A percentile compares a stretch with the other conserved stretches of the same genome.
These are phyloP conservation scores for Ectemnius lituratus DNA, from an alignment of 2,888 invertebrate species.

Conservation along the genomic window DNA sequence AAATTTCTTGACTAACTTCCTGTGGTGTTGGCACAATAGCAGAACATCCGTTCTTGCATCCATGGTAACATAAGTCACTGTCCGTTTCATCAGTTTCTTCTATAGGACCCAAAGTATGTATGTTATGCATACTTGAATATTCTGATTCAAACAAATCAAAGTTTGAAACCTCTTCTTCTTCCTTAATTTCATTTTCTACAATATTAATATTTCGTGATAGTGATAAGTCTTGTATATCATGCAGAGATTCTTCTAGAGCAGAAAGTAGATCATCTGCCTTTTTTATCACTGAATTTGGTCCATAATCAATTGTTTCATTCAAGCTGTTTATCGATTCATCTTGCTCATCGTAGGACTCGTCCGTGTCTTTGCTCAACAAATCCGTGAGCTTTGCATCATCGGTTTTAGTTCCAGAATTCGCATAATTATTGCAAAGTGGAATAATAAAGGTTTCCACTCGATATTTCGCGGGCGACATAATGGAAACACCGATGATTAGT, in stretches of 20 bases:
- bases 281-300: not conserved
- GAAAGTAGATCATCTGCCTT: not conserved
- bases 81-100: constrained; percentile 66
- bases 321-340: not conserved
- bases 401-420: constrained; percentile 47
- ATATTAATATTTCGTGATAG: not conserved
- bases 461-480: constrained; percentile 57
- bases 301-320: constrained; percentile 2
- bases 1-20: constrained; percentile 80
- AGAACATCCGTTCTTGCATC: constrained; percentile 71
- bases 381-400: constrained; percentile 61
- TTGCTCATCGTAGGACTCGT: not conserved
- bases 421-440: constrained; percentile 48
- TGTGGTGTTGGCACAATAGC: constrained; percentile 74
- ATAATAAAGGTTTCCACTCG: constrained; percentile 69
- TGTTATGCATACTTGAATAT: constrained; percentile 24
- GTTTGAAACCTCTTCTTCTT: constrained; percentile 55
- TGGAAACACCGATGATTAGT: not conserved
- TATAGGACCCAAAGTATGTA: constrained; percentile 68
- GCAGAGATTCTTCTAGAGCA: not conserved
- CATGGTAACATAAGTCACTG: constrained; percentile 71
- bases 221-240: not conserved
- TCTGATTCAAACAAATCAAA: too few species aligned
- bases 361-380: constrained; percentile 21
- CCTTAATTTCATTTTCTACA: constrained; percentile 13